Conservation (phyloP, 2,797 vertebrate genomes). For the Cyclura pinguis region DNA sequence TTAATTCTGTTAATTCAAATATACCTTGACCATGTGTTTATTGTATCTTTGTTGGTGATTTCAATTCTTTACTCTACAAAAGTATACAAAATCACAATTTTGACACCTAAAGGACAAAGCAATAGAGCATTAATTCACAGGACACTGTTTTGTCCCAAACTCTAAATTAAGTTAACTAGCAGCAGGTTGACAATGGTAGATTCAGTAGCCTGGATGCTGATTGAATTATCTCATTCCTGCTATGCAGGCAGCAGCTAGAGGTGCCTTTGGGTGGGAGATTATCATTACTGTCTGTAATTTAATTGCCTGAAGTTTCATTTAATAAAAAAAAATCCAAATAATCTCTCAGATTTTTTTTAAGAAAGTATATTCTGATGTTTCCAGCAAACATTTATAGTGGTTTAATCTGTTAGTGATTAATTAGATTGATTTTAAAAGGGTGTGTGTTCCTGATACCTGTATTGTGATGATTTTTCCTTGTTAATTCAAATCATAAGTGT, state of each 20-base stretch:
- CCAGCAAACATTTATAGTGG: neutral
- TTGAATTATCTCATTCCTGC: conserved; percentile 55
- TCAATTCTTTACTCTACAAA: conserved; percentile 38
- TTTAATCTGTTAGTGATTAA: neutral
- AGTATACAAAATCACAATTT: conserved; percentile 45
- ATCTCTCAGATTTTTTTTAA: neutral
- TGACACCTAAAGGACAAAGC: conserved; percentile 40
- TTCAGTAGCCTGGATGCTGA: conserved; percentile 44
- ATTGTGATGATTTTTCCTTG: neutral
- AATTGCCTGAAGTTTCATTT: conserved; percentile 37
- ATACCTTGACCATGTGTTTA: conserved; percentile 15
- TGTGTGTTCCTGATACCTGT: neutral
- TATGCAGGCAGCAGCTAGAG: conserved; percentile 30
- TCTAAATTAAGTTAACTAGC: conserved; percentile 59
- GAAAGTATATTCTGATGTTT: neutral
- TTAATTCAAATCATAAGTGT: neutral
- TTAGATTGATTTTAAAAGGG: neutral
- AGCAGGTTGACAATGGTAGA: conserved; percentile 54
- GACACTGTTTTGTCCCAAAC: conserved; percentile 34
- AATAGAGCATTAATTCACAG: conserved; percentile 52
- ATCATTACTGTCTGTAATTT: neutral
- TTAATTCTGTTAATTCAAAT: conserved; percentile 39
- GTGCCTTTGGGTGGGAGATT: conserved; percentile 25
- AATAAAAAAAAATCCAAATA: conserved; percentile 23
- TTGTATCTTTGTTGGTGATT: conserved; percentile 21